These are phyloP conservation scores for Euura saliciscinereae DNA, from an alignment of 1,140 invertebrate genomes.

Conservation along the genomic window DNA sequence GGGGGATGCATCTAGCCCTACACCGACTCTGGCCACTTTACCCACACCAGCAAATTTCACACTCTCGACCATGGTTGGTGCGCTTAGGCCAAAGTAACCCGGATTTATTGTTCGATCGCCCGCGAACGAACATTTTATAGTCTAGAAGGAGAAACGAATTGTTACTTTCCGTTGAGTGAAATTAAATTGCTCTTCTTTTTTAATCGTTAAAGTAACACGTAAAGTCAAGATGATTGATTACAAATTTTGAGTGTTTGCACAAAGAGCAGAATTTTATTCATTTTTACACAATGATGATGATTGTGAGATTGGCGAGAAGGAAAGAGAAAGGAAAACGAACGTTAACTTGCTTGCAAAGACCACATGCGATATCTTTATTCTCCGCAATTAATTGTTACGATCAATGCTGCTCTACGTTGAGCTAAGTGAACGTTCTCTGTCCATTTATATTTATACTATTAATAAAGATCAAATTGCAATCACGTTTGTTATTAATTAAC, in stretches of 20 bases:
- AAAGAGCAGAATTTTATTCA: slow-evolving; percentile 7
- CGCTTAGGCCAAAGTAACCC: slow-evolving; percentile 51
- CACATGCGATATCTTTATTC: neutral
- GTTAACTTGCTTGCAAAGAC: neutral
- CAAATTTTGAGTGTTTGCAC: slow-evolving; percentile 7
- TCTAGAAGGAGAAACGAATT: neutral
- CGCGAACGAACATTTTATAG: slow-evolving; percentile 13
- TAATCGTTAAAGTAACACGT: slow-evolving; percentile 12
- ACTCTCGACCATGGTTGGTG: slow-evolving; percentile 38
- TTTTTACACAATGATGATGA: neutral
- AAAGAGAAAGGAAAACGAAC: neutral
- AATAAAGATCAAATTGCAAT: slow-evolving; percentile 12
- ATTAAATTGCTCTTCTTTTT: slow-evolving; percentile 9
- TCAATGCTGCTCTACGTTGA: neutral
- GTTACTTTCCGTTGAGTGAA: slow-evolving; percentile 7
- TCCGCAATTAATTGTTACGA: neutral
- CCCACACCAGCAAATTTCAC: slow-evolving; percentile 43
- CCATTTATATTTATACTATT: slow-evolving; percentile 15
- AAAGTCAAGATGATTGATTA: slow-evolving; percentile 20
- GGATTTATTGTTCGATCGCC: neutral
- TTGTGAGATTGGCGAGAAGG: neutral
- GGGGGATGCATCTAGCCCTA: slow-evolving; percentile 40
- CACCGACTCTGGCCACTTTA: slow-evolving; percentile 38
- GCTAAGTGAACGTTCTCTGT: neutral
- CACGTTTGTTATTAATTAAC: neutral